Evolutionary conservation across 1,140 invertebrate genomes (phyloP), one percentile per base, ranked within the genome.

Genomic region (Ephestia elutella): DNA sequence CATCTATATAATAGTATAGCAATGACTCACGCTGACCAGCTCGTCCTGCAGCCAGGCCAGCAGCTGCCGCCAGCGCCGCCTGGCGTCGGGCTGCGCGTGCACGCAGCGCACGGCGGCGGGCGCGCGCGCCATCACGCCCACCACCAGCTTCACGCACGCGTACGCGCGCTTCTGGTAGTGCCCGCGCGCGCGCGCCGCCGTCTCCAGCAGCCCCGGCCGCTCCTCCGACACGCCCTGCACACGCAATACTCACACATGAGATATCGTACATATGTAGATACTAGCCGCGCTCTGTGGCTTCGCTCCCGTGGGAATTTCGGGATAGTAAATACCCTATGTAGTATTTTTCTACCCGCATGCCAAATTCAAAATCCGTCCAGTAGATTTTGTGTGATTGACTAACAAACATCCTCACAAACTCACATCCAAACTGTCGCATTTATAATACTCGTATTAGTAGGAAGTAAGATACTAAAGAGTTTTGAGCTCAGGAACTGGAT

Each of bases 131-230:
- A 99, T 98, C 21, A 99, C 90, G 58, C 94, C 92, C 19, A 98
- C 97, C 89, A 99, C 92, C 81, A 96, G 96, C 89, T 99, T 99
- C 32, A 99, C 97, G 84, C 97, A 98, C 79, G 98, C 96, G 89
- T 99, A 99, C 32, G 97, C 96, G 65, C 97, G 90, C 88, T 99
- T 99, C 83, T 99, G 97, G 84, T 98, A 98, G 89, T 98, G 96
- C 67, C 94, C 96, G 80, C 98, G 98, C 25, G 95, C 95, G 59
- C 95, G 92, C 68, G 94, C 92, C 75, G 98, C 98, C 51, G 95
- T 98, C 71, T 99, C 97, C 75, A 99, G 94, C 25, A 99, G 89
- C 0, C 97, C 97, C 79, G 98, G 97, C 18, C 96, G 91, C 70
- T 98, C 97, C 63, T 98, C 96, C 1, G 94, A 95, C 50, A 98